Base-by-base conservation (phyloP, 2,113 vertebrate species). In the Menura novaehollandiae region DNA sequence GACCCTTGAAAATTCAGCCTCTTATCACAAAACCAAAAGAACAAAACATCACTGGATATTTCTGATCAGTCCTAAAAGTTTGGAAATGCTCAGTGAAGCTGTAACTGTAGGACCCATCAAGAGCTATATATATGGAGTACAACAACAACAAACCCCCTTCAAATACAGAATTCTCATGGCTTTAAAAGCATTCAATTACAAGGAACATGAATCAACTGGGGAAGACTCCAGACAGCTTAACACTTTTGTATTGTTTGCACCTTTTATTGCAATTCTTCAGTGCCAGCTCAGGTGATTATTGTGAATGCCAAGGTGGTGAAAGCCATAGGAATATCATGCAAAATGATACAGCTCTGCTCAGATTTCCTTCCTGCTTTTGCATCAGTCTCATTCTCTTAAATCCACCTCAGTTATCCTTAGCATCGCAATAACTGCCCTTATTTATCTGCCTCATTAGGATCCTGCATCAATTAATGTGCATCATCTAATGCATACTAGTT, bases 111-210 rank as follows among this genome's bases (percentile, higher is more conserved):
- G 88, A 96, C 56, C 83, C 64, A 78, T 2, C 39, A 49, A 95
- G 60, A 75, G 27, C 33, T 56, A 35, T 60, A 71, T 59, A 67
- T 74, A 69, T 58, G n/a, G 55, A 81, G 55, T 32, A 90, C 39
- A 71, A 84, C 12, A 46, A 83, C 72, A 81, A 88, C 79, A 83
- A 93, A 64, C 8, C 2, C 22, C 51, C 62, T 83, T 92, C 75
- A 88, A 84, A 96, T 75, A 78, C 44, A 81, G 59, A 86, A 78
- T 60, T 76, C 51, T 81, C 15, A 1, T 77, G 72, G 44, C 56
- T 94, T 93, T 93, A 84, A 96, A 93, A 96, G 76, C 85, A 89
- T 59, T 91, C 78, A 85, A 47, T 90, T 91, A 95, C 85, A 85
- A 94, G 82, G 37, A 93, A 78, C 44, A 72, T 78, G 79, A 93